Evolutionary conservation across 2,888 invertebrate species (phyloP), one percentile per base, ranked within the genome.

Genomic region (Sarcophaga variegata): DNA sequence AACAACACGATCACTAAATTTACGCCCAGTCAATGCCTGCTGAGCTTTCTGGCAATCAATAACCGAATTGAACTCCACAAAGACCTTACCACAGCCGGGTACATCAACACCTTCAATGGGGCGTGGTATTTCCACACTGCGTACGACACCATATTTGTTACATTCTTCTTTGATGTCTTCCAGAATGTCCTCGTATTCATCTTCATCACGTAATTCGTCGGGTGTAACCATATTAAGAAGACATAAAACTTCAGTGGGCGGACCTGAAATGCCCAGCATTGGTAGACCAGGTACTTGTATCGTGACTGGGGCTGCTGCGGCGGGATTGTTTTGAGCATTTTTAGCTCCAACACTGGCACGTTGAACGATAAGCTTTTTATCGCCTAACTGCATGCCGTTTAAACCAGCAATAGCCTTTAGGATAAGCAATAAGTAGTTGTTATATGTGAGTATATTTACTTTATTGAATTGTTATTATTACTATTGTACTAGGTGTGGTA

Each of bases 111-210:
- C 98, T 93, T 97, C 97, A 90, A 99, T 98, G 2, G 99, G 99
- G 90, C 99, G 94, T 11, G 99, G 99, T 90, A 99, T 98, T 94
- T 99, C 99, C 91, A 99, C 96, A 92, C 98, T 98, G 90, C 97
- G 96, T 14, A 99, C 99, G 86, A 97, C 96, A 62, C 99, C 99
- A 93, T 99, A 99, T 93, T 99, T 99, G 93, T 97, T 97, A 94
- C 99, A 99, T 93, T 99, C 99, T 94, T 99, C 98, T 91, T 97
- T 97, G 91, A 99, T 99, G 93, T 99, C 99, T 92, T 99, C 99
- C 83, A 98, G 95, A 90, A 99, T 99, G 92, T 99, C 99, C 93
- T 99, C 99, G 93, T 99, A 99, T 93, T 99, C 99, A 91, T 99
- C 99, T 92, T 99, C 99, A 93, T 98, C 98, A 91, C 97, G 96